These are phyloP conservation scores for Acleris emargana DNA, from an alignment of 2,888 invertebrate genomes.

Conservation along the genomic window DNA sequence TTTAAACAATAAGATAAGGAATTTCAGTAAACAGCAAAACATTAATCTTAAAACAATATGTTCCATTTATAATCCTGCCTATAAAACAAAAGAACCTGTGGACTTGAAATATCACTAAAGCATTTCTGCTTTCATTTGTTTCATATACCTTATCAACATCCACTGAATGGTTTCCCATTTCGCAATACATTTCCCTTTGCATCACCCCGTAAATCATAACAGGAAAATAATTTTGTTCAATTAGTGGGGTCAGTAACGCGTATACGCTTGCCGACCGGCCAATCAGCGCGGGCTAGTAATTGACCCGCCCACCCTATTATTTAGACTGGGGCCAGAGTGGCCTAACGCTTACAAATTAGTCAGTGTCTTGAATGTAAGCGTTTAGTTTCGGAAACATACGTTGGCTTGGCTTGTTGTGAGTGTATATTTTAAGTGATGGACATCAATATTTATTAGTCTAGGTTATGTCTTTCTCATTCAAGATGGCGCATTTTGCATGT, in stretches of 20 bases:
- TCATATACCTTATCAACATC: not conserved
- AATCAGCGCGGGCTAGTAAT: conserved; percentile 44
- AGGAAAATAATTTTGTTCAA: conserved; percentile 35
- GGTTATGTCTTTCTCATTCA: too few relatives aligned
- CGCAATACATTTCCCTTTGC: conserved; percentile 11
- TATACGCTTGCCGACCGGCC: conserved; percentile 30
- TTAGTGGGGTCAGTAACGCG: conserved; percentile 26
- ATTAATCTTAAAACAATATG: too few relatives aligned
- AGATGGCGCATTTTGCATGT: too few relatives aligned
- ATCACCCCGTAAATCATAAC: conserved; percentile 24
- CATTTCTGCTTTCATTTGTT: not conserved
- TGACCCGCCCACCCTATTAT: conserved; percentile 46
- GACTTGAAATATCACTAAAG: not conserved
- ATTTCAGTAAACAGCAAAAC: too few relatives aligned
- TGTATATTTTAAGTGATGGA: not conserved
- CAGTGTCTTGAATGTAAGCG: conserved; percentile 32
- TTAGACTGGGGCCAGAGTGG: conserved; percentile 40
- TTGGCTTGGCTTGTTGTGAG: too few relatives aligned
- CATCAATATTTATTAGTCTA: not conserved
- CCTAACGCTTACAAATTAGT: conserved; percentile 38
- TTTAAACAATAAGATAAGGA: too few relatives aligned
- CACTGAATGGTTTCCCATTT: not conserved
- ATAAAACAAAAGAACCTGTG: too few relatives aligned
- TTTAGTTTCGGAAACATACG: conserved; percentile 10
- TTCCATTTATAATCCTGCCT: too few relatives aligned